A percentile compares a stretch with the other conserved stretches of the same genome.
These are phyloP conservation scores for Chelon labrosus DNA, from an alignment of 2,797 vertebrate species.

Conservation along the genomic window DNA sequence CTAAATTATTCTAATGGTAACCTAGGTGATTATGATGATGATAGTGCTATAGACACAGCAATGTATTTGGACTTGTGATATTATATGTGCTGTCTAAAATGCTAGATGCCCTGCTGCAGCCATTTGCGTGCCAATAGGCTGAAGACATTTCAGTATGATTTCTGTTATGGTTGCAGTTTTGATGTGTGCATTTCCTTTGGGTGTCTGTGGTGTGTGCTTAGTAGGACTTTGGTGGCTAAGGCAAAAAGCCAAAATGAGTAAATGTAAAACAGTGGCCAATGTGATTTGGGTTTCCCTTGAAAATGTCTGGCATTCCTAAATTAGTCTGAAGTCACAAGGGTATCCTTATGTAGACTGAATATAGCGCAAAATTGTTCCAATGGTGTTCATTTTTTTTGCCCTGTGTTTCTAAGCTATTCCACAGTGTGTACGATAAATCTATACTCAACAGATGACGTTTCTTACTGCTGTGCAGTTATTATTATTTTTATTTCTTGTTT, in stretches of 20 bases:
- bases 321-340: slow-evolving; percentile 75
- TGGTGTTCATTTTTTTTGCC: slow-evolving; percentile 75
- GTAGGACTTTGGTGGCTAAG: slow-evolving; percentile 80
- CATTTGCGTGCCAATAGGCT: slow-evolving; percentile 82
- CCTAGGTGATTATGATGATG: slow-evolving; percentile 76
- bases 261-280: slow-evolving; percentile 77
- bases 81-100: slow-evolving; percentile 82
- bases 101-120: slow-evolving; percentile 81
- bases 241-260: slow-evolving; percentile 74
- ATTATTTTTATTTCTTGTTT: slow-evolving; percentile 86
- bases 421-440: slow-evolving; percentile 87
- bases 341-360: slow-evolving; percentile 79
- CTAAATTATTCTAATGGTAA: slow-evolving; percentile 78
- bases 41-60: slow-evolving; percentile 85
- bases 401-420: slow-evolving; percentile 82
- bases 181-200: slow-evolving; percentile 80
- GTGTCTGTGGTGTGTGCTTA: slow-evolving; percentile 84
- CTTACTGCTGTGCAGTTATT: slow-evolving; percentile 92
- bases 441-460: slow-evolving; percentile 87
- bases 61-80: slow-evolving; percentile 85
- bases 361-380: slow-evolving; percentile 82
- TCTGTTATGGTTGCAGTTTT: slow-evolving; percentile 76
- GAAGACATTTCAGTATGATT: slow-evolving; percentile 79
- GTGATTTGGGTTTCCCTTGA: slow-evolving; percentile 75
- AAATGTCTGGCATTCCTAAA: slow-evolving; percentile 78